Conservation (phyloP, 2,113 vertebrate genomes). For the Tricholaema leucomelas region DNA sequence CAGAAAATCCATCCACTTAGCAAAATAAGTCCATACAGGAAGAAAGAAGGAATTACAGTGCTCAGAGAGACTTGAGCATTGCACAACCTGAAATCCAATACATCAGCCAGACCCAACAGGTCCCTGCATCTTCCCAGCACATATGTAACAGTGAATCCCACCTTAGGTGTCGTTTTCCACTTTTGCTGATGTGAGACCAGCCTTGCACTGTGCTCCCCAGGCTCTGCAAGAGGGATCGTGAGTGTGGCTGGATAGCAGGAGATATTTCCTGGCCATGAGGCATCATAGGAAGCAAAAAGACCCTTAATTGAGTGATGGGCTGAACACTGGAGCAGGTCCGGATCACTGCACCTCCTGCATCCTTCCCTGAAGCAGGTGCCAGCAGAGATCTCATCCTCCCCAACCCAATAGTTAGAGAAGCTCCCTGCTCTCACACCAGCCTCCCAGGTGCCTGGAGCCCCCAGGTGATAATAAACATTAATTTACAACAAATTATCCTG, state of each 20-base stretch:
- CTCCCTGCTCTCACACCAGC: neutral
- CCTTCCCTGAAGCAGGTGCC: accelerated
- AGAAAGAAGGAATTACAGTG: conserved; percentile 43
- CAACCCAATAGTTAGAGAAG: neutral
- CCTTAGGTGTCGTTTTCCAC: conserved; percentile 23
- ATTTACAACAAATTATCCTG: neutral
- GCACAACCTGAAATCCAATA: conserved; percentile 62
- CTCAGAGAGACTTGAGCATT: conserved; percentile 39
- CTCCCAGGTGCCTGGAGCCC: neutral
- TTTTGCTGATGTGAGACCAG: conserved; percentile 1
- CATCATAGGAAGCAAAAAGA: neutral
- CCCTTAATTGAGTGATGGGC: neutral
- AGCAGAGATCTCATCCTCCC: neutral
- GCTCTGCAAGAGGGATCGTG: neutral
- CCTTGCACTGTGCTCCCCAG: neutral
- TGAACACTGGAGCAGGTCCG: accelerated
- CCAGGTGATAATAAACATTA: neutral
- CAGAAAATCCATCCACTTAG: conserved; percentile 70
- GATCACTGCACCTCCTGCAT: neutral
- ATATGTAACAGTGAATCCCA: conserved; percentile 46
- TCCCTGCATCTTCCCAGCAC: conserved; percentile 17
- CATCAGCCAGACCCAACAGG: neutral
- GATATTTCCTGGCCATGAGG: neutral
- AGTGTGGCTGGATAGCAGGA: neutral
- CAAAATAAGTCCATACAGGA: conserved; percentile 65